phyloP scores from a whole-genome alignment of 2,797 vertebrate species.

The Helicolenus hilgendorfi region DNA sequence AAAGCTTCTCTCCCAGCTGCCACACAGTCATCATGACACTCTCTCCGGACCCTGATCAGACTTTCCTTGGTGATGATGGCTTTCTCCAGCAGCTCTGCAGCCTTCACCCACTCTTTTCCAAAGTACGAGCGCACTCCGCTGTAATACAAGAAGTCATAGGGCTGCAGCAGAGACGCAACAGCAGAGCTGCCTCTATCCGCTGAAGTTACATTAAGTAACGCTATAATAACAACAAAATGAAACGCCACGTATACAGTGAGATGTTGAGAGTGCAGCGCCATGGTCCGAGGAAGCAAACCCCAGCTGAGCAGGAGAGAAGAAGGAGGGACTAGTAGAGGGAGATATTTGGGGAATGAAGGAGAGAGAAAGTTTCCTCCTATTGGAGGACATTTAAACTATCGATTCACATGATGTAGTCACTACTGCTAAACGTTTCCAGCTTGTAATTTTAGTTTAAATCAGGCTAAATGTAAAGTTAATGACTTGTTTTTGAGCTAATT shows the following conservation, averaged over 20 bases:
- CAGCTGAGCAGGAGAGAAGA: slow-evolving; percentile 22
- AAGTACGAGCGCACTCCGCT: slow-evolving; percentile 94
- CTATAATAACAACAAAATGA: slow-evolving; percentile 33
- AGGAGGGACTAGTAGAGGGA: slow-evolving; percentile 57
- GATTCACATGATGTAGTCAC: neutral
- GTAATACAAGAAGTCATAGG: slow-evolving; percentile 94
- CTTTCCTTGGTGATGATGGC: slow-evolving; percentile 89
- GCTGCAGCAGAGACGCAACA: slow-evolving; percentile 75
- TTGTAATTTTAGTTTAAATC: neutral
- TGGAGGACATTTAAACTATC: neutral
- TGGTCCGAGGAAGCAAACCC: slow-evolving; percentile 57
- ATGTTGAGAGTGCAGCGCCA: slow-evolving; percentile 79
- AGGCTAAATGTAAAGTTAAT: neutral
- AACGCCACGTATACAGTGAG: slow-evolving; percentile 90
- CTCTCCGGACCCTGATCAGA: slow-evolving; percentile 84
- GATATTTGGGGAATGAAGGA: slow-evolving; percentile 17
- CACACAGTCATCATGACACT: slow-evolving; percentile 89
- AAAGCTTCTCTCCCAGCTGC: slow-evolving; percentile 61
- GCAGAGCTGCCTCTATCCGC: slow-evolving; percentile 33
- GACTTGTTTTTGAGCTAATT: neutral
- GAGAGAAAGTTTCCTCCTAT: slow-evolving; percentile 35
- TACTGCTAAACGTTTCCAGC: accelerated
- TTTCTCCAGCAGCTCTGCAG: slow-evolving; percentile 93
- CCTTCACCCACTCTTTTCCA: slow-evolving; percentile 91
- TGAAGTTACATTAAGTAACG: neutral